phyloP scores from a whole-genome alignment of 2,797 vertebrate genomes.

The Catostomus latipinnis region DNA sequence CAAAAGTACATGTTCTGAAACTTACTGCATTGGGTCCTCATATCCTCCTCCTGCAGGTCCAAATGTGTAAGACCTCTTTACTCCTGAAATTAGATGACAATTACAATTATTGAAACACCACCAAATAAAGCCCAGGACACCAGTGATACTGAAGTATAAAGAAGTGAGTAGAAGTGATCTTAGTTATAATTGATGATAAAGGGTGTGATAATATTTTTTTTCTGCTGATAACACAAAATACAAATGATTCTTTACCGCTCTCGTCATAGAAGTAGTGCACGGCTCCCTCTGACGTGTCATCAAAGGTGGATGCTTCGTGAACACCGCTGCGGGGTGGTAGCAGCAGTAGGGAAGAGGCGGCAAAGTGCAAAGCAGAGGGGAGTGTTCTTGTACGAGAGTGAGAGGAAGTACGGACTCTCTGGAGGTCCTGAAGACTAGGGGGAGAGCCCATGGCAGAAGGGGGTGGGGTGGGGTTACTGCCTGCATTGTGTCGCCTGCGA shows the following conservation, averaged over 20 bases:
- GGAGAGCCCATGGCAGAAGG: slow-evolving; percentile 92
- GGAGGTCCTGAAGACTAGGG: slow-evolving; percentile 89
- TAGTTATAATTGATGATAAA: no score
- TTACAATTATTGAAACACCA: neutral
- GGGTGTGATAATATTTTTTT: no score
- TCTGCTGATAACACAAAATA: neutral
- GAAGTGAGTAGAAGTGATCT: no score
- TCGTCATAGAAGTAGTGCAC: slow-evolving; percentile 93
- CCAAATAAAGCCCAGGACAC: neutral
- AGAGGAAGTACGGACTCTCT: slow-evolving; percentile 84
- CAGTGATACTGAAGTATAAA: no score
- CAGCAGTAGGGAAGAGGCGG: slow-evolving; percentile 86
- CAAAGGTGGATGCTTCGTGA: slow-evolving; percentile 90
- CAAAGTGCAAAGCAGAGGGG: slow-evolving; percentile 90
- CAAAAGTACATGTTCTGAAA: slow-evolving; percentile 35
- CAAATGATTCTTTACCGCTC: slow-evolving; percentile 77
- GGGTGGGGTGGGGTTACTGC: slow-evolving; percentile 90
- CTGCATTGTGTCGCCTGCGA: slow-evolving; percentile 88
- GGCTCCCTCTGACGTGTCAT: slow-evolving; percentile 90
- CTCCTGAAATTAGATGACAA: slow-evolving; percentile 72
- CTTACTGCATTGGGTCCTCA: slow-evolving; percentile 89
- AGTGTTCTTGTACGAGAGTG: slow-evolving; percentile 86
- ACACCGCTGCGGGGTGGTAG: slow-evolving; percentile 83
- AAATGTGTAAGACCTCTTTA: slow-evolving; percentile 91
- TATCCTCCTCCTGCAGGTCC: slow-evolving; percentile 89